A percentile compares a stretch with the other conserved stretches of the same genome.
phyloP scores from a whole-genome alignment of 2,797 vertebrate species.

The Merluccius polli region DNA sequence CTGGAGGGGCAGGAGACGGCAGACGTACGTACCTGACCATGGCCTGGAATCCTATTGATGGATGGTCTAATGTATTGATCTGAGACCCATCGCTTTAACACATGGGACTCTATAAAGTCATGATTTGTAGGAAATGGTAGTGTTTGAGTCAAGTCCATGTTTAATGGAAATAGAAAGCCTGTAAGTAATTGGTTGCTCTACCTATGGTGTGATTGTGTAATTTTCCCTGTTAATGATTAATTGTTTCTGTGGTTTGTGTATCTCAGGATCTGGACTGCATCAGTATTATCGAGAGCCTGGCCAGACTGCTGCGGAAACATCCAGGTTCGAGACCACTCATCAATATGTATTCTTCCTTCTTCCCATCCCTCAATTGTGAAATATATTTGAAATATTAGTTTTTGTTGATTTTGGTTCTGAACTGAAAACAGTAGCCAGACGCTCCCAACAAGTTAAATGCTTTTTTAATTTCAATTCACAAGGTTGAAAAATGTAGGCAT shows the following conservation, averaged over 20 bases:
- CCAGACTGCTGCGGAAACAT: conserved; percentile 85
- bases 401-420: neutral
- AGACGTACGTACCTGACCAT: conserved; percentile 68
- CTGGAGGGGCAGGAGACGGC: conserved; percentile 84
- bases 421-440: neutral
- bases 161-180: neutral
- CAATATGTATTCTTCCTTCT: neutral
- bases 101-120: neutral
- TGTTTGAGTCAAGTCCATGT: too few species aligned
- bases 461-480: neutral
- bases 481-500: neutral
- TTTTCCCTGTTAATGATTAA: neutral
- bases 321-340: conserved; percentile 68
- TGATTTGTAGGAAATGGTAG: too few species aligned
- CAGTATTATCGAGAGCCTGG: conserved; percentile 85
- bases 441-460: too few species aligned
- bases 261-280: conserved; percentile 87
- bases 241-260: conserved; percentile 17
- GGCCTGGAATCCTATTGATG: neutral
- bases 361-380: neutral
- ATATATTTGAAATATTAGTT: neutral
- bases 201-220: neutral
- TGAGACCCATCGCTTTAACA: neutral
- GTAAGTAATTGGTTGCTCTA: neutral
- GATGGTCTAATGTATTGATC: neutral